Conservation (phyloP, 2,113 vertebrate species). For the Oenanthe oenanthe region DNA sequence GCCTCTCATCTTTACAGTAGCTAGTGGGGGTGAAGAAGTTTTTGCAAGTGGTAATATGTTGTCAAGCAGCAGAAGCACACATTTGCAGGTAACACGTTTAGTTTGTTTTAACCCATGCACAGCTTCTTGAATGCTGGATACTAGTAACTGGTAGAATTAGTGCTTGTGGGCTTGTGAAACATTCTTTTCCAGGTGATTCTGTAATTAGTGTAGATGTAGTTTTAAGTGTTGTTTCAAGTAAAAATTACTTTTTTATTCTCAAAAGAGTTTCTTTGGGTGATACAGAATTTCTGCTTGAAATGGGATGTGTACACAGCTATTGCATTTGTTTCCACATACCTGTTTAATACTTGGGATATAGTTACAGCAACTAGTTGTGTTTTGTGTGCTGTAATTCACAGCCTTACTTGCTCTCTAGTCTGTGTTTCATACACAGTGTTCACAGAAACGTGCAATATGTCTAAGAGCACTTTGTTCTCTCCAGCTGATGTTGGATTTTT, state of each 20-base stretch:
- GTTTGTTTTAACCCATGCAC: neutral
- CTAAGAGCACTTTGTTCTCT: neutral
- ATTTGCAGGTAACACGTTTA: neutral
- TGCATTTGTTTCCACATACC: neutral
- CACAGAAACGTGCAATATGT: rapidly evolving
- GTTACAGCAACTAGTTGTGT: neutral
- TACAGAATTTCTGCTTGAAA: neutral
- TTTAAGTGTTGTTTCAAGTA: neutral
- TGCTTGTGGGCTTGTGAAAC: neutral
- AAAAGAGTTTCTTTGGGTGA: neutral
- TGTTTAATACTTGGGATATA: neutral
- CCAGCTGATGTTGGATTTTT: neutral
- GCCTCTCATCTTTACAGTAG: neutral
- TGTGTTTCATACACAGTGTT: neutral
- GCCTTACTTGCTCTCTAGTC: neutral
- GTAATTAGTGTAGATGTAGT: neutral
- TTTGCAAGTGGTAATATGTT: neutral
- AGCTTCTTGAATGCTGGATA: neutral
- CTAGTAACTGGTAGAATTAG: neutral
- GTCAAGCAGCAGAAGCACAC: neutral
- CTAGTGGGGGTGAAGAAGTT: neutral
- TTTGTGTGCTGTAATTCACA: neutral
- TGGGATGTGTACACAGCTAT: rapidly evolving
- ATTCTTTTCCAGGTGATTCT: neutral
- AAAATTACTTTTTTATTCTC: neutral